These are phyloP conservation scores for Netelia fuscicornis DNA, from an alignment of 2,888 invertebrate genomes.

Conservation along the genomic window DNA sequence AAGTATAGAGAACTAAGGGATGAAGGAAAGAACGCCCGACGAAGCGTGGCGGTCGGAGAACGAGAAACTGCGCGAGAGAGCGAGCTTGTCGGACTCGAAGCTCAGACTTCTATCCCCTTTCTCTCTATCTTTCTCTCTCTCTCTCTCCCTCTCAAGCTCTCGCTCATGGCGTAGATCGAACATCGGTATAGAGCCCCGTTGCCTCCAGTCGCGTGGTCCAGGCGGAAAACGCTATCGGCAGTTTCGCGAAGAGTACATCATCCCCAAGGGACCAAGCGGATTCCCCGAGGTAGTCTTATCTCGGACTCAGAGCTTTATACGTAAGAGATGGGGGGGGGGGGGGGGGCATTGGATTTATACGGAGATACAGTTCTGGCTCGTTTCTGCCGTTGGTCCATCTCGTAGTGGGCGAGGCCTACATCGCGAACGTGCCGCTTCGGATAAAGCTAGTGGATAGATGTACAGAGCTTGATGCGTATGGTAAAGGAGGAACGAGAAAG, in stretches of 20 bases:
- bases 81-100: slow-evolving; percentile 58
- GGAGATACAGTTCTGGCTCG: slow-evolving; percentile 61
- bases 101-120: slow-evolving; percentile 1
- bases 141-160: slow-evolving; percentile 2
- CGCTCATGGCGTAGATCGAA: slow-evolving; percentile 25
- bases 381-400: slow-evolving; percentile 47
- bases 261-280: slow-evolving; percentile 67
- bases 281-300: slow-evolving; percentile 77
- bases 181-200: slow-evolving; percentile 54
- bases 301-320: slow-evolving; percentile 74
- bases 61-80: slow-evolving; percentile 53
- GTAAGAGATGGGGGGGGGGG: slow-evolving; percentile 49
- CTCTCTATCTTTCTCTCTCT: not conserved
- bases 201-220: slow-evolving; percentile 34
- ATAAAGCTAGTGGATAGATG: not conserved
- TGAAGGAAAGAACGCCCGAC: slow-evolving; percentile 48
- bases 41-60: slow-evolving; percentile 58
- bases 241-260: slow-evolving; percentile 78
- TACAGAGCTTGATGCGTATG: slow-evolving; percentile 5
- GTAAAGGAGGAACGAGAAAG: slow-evolving; percentile 51
- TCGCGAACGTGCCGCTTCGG: slow-evolving; percentile 3
- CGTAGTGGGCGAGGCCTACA: slow-evolving; percentile 21
- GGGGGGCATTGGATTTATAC: slow-evolving; percentile 19
- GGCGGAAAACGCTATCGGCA: slow-evolving; percentile 74
- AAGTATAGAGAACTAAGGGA: slow-evolving; percentile 43